A percentile compares a stretch with the other conserved stretches of the same genome.
These are phyloP conservation scores for Naso thynnoides DNA, from an alignment of 2,797 vertebrate genomes.

Conservation along the genomic window DNA sequence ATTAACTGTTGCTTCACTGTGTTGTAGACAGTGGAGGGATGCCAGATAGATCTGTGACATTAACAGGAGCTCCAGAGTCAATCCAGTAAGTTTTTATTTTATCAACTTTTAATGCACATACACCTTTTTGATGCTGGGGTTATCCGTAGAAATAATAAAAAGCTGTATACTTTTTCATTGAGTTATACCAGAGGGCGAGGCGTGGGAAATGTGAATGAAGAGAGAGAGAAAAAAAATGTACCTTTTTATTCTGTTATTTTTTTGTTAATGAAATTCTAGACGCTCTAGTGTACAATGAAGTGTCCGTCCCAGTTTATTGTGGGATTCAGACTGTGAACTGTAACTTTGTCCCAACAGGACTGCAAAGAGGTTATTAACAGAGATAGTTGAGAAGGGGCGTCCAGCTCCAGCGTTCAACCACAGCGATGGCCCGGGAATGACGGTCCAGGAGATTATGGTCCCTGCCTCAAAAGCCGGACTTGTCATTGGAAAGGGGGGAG, in stretches of 20 bases:
- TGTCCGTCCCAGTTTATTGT: too few relatives aligned
- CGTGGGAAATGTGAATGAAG: too few relatives aligned
- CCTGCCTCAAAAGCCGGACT: conserved; percentile 97
- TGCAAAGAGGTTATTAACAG: conserved; percentile 94
- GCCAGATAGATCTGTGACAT: conserved; percentile 95
- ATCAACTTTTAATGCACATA: neutral
- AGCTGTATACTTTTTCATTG: too few relatives aligned
- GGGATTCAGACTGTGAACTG: neutral
- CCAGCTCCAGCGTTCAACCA: conserved; percentile 96
- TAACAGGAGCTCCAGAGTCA: conserved; percentile 95
- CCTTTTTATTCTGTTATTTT: too few relatives aligned
- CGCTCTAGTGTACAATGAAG: too few relatives aligned
- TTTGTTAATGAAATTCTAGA: neutral
- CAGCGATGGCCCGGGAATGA: conserved; percentile 94
- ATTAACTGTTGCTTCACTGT: conserved; percentile 21
- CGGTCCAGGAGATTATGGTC: conserved; percentile 98
- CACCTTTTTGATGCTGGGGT: too few relatives aligned
- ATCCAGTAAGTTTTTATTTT: conserved; percentile 88
- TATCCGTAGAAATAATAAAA: too few relatives aligned
- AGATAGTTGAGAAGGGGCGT: conserved; percentile 98
- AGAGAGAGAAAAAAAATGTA: too few relatives aligned
- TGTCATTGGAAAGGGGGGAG: conserved; percentile 98
- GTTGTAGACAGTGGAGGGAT: conserved; percentile 95
- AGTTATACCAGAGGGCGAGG: too few relatives aligned
- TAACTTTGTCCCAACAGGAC: conserved; percentile 75